Evolutionary conservation across 2,113 vertebrate genomes (phyloP).

Genomic region (Amblyopsis rosae): DNA sequence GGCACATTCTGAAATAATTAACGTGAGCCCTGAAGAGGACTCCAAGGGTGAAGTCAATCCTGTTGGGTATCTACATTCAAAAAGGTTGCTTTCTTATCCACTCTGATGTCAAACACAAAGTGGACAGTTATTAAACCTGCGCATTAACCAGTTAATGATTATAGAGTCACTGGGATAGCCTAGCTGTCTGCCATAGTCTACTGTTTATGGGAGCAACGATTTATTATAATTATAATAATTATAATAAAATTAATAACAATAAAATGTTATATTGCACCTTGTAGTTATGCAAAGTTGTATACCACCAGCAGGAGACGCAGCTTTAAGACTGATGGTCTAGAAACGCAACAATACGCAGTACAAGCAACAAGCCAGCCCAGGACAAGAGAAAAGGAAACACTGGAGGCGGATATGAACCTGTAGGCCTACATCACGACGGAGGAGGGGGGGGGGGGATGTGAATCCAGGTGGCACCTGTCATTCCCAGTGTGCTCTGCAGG

Average conservation of each 20-base stretch:
- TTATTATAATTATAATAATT: too few species aligned
- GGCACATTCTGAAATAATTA: slow-evolving; percentile 84
- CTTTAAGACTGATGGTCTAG: neutral
- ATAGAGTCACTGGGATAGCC: too few species aligned
- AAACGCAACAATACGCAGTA: neutral
- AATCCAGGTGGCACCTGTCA: slow-evolving; percentile 61
- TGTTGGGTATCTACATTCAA: slow-evolving; percentile 30
- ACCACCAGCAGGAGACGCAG: neutral
- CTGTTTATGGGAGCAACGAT: neutral
- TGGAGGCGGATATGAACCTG: neutral
- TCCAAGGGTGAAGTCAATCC: slow-evolving; percentile 17
- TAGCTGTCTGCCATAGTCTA: too few species aligned
- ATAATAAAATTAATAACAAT: too few species aligned
- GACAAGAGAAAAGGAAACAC: neutral
- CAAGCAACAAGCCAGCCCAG: neutral
- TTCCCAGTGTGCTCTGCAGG: slow-evolving; percentile 37
- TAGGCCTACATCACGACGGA: neutral
- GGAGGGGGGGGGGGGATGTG: slow-evolving; percentile 13
- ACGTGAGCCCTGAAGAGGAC: slow-evolving; percentile 59
- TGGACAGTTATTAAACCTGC: too few species aligned
- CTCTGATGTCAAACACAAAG: neutral
- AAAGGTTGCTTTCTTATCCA: neutral
- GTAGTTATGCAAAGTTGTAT: neutral
- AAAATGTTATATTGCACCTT: too few species aligned
- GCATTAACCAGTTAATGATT: too few species aligned